Percentiles rank a stretch among this genome's conserved stretches.
phyloP scores from a whole-genome alignment of 2,888 invertebrate species.

The Tachystola acroxantha region DNA sequence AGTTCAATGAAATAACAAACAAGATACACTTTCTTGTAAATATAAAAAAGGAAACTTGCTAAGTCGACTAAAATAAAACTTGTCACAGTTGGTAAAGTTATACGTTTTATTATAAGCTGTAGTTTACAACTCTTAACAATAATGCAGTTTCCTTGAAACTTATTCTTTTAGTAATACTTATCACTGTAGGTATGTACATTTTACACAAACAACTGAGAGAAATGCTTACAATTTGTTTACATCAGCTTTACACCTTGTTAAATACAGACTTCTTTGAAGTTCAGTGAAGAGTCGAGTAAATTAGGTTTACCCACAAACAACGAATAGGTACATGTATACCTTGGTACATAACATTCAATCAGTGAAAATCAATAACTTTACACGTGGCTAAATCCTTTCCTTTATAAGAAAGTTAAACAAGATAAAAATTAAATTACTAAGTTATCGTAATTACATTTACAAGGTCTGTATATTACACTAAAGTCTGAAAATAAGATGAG shows the following conservation, averaged over 20 bases:
- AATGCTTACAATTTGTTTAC: slow-evolving; percentile 35
- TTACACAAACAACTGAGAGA: slow-evolving; percentile 23
- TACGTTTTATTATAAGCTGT: slow-evolving; percentile 67
- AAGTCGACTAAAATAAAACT: slow-evolving; percentile 1
- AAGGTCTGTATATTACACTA: slow-evolving; percentile 27
- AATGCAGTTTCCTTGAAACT: slow-evolving; percentile 69
- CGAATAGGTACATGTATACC: slow-evolving; percentile 16
- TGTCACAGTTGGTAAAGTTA: slow-evolving; percentile 37
- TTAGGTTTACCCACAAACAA: slow-evolving; percentile 33
- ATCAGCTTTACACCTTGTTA: slow-evolving; percentile 25
- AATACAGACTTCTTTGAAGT: slow-evolving; percentile 59
- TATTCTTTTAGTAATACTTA: slow-evolving; percentile 39
- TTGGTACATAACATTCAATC: too few relatives aligned
- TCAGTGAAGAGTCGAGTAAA: slow-evolving; percentile 23
- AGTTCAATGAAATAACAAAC: too few relatives aligned
- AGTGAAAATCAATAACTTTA: too few relatives aligned
- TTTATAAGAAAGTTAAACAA: too few relatives aligned
- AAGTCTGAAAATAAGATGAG: slow-evolving; percentile 18
- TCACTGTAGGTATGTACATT: slow-evolving; percentile 45
- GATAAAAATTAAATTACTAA: too few relatives aligned
- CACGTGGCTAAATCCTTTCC: too few relatives aligned
- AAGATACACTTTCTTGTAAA: too few relatives aligned
- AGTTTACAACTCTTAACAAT: slow-evolving; percentile 68
- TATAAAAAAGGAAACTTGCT: neutral
- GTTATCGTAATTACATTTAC: too few relatives aligned